Percentiles rank a stretch among this genome's conserved stretches.
Evolutionary conservation across 2,888 invertebrate species (phyloP).

Genomic region (Tetragnatha montana): DNA sequence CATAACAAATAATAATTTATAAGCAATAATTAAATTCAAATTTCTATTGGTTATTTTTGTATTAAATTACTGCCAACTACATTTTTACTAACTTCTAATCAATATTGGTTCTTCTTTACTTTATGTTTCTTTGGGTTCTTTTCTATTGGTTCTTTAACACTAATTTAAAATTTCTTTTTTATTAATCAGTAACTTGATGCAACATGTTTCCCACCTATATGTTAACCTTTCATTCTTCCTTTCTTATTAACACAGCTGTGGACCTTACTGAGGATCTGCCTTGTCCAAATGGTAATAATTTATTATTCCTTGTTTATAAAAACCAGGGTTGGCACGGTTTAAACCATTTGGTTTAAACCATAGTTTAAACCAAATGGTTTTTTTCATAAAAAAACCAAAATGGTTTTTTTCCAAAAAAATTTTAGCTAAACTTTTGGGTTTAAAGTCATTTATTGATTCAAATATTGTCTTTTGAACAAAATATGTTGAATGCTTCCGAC

Average conservation of each 20-base stretch:
- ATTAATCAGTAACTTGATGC: not conserved
- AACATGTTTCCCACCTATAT: conserved; percentile 21
- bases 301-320: conserved; percentile 41
- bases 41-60: too few species aligned
- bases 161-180: not conserved
- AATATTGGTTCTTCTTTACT: not conserved
- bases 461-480: too few species aligned
- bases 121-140: not conserved
- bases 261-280: conserved; percentile 59
- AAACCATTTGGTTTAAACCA: too few species aligned
- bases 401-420: too few species aligned
- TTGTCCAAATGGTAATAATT: conserved; percentile 67
- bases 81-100: not conserved
- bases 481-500: not conserved
- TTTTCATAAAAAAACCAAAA: too few species aligned
- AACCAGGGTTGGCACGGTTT: too few species aligned
- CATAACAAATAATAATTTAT: too few species aligned
- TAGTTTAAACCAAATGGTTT: too few species aligned
- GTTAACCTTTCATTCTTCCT: conserved; percentile 49
- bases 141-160: not conserved
- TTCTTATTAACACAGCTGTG: conserved; percentile 70
- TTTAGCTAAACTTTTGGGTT: too few species aligned
- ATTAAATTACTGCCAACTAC: not conserved
- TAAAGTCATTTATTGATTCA: too few species aligned
- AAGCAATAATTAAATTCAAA: too few species aligned